phyloP scores from a whole-genome alignment of 2,797 vertebrate species.

The Trichosurus vulpecula region DNA sequence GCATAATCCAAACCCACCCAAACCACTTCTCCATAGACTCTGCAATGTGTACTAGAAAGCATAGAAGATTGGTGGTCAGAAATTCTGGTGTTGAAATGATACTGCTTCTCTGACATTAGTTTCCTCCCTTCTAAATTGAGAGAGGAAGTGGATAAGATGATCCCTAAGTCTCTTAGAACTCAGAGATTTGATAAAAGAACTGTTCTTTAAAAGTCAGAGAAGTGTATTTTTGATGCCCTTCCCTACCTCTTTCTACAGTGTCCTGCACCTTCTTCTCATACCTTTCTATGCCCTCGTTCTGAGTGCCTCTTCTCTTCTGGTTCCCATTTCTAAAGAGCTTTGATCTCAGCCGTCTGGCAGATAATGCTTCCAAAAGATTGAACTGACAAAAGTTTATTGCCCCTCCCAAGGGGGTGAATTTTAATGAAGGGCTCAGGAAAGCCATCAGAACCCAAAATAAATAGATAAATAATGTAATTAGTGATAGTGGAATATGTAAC shows the following conservation, averaged over 20 bases:
- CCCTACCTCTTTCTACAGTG: background rate
- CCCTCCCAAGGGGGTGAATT: background rate
- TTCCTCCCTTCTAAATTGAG: background rate
- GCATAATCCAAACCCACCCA: background rate
- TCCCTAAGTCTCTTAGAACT: background rate
- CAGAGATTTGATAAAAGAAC: background rate
- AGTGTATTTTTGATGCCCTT: background rate
- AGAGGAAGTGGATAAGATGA: background rate
- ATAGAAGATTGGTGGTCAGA: background rate
- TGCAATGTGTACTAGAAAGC: background rate
- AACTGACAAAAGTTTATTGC: background rate
- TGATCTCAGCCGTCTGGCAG: background rate
- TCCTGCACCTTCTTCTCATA: background rate
- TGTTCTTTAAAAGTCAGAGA: background rate
- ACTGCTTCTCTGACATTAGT: background rate
- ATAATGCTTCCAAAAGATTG: background rate
- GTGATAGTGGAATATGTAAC: background rate
- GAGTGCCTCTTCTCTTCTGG: background rate
- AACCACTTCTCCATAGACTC: background rate
- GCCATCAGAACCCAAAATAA: background rate
- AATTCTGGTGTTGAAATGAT: background rate
- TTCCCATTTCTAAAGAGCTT: background rate
- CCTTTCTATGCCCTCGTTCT: background rate
- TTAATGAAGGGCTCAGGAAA: background rate
- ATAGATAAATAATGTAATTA: background rate